Percentiles rank a stretch among this genome's conserved stretches.
phyloP scores from a whole-genome alignment of 2,113 vertebrate species.

The Hypanus sabinus region DNA sequence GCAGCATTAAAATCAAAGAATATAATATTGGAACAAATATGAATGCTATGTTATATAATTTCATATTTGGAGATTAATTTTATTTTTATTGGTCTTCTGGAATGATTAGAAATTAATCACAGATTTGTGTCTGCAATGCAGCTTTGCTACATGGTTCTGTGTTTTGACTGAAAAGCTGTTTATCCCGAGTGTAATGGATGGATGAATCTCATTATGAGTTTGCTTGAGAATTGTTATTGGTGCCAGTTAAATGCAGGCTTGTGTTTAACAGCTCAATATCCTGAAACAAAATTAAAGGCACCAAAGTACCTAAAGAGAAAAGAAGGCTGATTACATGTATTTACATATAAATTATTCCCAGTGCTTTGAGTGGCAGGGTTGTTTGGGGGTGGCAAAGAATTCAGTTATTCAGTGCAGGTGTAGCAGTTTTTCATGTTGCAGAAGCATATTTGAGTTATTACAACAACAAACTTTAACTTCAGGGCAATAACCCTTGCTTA shows the following conservation, averaged over 20 bases:
- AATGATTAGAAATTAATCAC: slow-evolving; percentile 3
- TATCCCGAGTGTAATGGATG: not conserved
- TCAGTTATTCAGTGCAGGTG: not conserved
- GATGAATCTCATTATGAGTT: not conserved
- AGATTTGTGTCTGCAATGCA: not conserved
- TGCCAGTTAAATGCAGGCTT: not conserved
- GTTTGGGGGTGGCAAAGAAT: not conserved
- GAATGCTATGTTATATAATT: not conserved
- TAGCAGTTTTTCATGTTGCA: not conserved
- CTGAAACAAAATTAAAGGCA: not conserved
- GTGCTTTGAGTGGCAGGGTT: not conserved
- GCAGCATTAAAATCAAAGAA: not conserved
- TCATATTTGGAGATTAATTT: not conserved
- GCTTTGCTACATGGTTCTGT: not conserved
- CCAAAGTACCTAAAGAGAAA: not conserved
- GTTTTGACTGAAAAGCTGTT: not conserved
- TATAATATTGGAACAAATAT: not conserved
- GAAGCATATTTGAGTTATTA: not conserved
- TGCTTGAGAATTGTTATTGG: not conserved
- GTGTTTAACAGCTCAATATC: not conserved
- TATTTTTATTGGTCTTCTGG: slow-evolving; percentile 21
- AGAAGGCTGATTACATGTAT: not conserved
- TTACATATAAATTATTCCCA: not conserved
- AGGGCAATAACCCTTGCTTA: not conserved
- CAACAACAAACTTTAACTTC: not conserved